phyloP scores from a whole-genome alignment of 2,113 vertebrate genomes.

The Oryzias curvinotus region DNA sequence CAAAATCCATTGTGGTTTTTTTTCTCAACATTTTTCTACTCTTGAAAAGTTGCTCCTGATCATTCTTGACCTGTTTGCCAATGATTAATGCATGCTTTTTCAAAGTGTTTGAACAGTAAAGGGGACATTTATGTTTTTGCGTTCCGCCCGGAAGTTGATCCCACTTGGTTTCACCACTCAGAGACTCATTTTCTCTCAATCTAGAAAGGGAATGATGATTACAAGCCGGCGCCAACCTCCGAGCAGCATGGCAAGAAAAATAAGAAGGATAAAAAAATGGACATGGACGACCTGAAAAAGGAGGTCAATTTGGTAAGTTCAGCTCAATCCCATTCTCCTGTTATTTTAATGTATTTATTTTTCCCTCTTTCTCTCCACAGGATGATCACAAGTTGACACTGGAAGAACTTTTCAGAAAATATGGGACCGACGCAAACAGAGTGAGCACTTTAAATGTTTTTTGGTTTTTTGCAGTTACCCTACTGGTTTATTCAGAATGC shows the following conservation, averaged over 20 bases:
- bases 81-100: conserved; percentile 30
- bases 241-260: conserved; percentile 79
- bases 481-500: background rate
- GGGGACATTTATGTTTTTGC: conserved; percentile 13
- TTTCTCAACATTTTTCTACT: background rate
- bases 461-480: conserved; percentile 2
- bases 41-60: background rate
- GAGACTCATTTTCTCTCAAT: conserved; percentile 21
- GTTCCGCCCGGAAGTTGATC: background rate
- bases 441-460: conserved; percentile 71
- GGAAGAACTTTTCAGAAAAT: conserved; percentile 94
- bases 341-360: conserved; percentile 5
- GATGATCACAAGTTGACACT: conserved; percentile 95
- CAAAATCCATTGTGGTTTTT: background rate
- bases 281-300: conserved; percentile 95
- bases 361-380: conserved; percentile 68
- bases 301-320: conserved; percentile 90
- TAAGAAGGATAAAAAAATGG: conserved; percentile 79
- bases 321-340: conserved; percentile 9
- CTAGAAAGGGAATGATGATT: conserved; percentile 84
- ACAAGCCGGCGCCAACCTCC: conserved; percentile 90
- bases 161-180: conserved; percentile 4
- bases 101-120: conserved; percentile 32
- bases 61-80: background rate
- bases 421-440: conserved; percentile 87